These are phyloP conservation scores for Onychomys torridus DNA, from an alignment of 2,797 vertebrate species.

Conservation along the genomic window DNA sequence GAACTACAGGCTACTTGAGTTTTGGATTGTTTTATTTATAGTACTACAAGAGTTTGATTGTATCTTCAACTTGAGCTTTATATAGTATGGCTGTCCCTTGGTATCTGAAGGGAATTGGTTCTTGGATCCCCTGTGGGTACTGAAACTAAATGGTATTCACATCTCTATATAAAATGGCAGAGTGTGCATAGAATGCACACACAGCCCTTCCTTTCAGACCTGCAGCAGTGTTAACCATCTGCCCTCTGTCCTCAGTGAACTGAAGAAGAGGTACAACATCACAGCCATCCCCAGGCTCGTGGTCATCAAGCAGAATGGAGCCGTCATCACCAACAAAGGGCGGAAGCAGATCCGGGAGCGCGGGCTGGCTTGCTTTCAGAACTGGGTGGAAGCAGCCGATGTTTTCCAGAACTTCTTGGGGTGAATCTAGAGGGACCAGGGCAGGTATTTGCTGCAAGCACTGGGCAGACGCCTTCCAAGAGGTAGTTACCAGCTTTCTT, in stretches of 20 bases:
- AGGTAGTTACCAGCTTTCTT: not conserved
- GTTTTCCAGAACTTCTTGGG: conserved; percentile 97
- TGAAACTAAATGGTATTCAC: not conserved
- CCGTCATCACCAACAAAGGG: conserved; percentile 97
- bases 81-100: not conserved
- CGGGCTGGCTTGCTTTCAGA: conserved; percentile 93
- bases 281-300: conserved; percentile 95
- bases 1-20: not conserved
- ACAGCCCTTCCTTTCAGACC: not conserved
- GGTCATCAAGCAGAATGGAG: conserved; percentile 96
- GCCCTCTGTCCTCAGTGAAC: conserved; percentile 88
- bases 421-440: conserved; percentile 70
- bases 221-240: not conserved
- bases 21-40: not conserved
- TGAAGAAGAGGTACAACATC: conserved; percentile 95
- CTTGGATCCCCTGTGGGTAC: too few species aligned
- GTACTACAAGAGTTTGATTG: not conserved
- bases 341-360: conserved; percentile 95
- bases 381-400: conserved; percentile 94
- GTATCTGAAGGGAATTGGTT: not conserved
- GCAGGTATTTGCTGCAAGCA: not conserved
- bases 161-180: not conserved
- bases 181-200: not conserved
- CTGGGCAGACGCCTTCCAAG: not conserved
- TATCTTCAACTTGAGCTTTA: not conserved